These are phyloP conservation scores for Pocillopora meandrina DNA, from an alignment of 92 coral and sea anemone genomes.

Conservation along the genomic window DNA sequence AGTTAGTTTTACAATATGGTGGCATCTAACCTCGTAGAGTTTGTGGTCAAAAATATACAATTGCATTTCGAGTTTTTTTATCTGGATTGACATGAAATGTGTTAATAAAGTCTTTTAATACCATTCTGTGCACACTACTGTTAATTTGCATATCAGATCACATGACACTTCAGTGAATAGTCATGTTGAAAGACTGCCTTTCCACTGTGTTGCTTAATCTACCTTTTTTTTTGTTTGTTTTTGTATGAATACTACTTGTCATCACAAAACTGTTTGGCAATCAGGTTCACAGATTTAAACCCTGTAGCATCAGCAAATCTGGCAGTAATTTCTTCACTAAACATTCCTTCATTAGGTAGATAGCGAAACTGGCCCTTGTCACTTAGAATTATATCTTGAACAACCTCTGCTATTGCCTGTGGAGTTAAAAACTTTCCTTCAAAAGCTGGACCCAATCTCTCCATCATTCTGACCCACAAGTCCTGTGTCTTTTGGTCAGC, in stretches of 20 bases:
- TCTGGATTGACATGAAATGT: too few species aligned
- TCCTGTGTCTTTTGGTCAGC: conserved; percentile 18
- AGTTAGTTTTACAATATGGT: too few species aligned
- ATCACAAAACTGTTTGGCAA: not conserved
- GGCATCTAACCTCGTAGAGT: too few species aligned
- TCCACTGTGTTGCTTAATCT: too few species aligned
- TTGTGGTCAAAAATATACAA: too few species aligned
- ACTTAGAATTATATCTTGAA: conserved; percentile 59
- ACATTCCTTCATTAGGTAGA: conserved; percentile 50
- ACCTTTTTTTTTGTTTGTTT: too few species aligned
- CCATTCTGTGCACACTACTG: too few species aligned
- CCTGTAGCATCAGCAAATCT: conserved; percentile 58
- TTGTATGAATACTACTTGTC: not conserved
- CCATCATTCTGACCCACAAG: not conserved
- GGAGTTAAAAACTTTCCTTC: not conserved
- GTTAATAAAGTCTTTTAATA: too few species aligned
- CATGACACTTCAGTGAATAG: too few species aligned
- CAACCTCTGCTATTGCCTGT: conserved; percentile 60
- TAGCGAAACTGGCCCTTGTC: conserved; percentile 72
- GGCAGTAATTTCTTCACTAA: conserved; percentile 37
- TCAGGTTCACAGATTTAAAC: conserved; percentile 28
- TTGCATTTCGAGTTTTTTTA: too few species aligned
- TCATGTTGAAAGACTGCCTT: too few species aligned
- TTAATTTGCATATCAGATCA: too few species aligned
- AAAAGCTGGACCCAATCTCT: conserved; percentile 29